Conservation (phyloP, 1,140 invertebrate species). For the Heliconius nattereri region DNA sequence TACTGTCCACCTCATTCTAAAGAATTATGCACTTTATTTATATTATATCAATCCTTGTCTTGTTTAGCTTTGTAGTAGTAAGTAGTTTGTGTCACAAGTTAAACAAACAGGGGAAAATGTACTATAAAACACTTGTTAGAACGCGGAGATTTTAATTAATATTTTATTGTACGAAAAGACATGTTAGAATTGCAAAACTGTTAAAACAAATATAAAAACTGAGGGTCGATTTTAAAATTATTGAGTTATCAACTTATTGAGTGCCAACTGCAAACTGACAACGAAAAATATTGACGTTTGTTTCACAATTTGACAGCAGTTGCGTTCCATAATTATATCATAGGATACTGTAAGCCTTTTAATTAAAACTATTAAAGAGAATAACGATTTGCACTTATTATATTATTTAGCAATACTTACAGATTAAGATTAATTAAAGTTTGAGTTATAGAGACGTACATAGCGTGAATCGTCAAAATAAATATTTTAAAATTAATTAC, state of each 20-base stretch:
- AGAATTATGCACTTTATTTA: constrained; percentile 22
- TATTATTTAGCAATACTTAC: neutral
- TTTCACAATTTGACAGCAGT: neutral
- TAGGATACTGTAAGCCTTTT: neutral
- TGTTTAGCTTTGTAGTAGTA: neutral
- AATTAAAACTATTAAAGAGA: neutral
- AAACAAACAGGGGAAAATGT: neutral
- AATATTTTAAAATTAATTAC: neutral
- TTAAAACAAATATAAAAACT: neutral
- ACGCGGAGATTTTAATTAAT: too few relatives aligned
- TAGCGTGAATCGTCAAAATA: neutral
- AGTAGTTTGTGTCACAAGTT: neutral
- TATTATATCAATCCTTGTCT: neutral
- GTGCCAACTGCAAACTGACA: constrained; percentile 6
- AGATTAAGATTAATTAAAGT: neutral
- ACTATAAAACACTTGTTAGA: neutral
- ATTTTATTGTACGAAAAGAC: neutral
- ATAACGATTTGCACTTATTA: neutral
- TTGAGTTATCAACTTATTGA: neutral
- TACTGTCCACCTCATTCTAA: constrained; percentile 86
- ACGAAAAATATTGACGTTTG: neutral
- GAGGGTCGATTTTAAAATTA: neutral
- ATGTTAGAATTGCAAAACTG: neutral
- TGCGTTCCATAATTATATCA: constrained; percentile 9
- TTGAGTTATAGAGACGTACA: neutral